Evolutionary conservation across 2,113 vertebrate species (phyloP).

Genomic region (Eonycteris spelaea): DNA sequence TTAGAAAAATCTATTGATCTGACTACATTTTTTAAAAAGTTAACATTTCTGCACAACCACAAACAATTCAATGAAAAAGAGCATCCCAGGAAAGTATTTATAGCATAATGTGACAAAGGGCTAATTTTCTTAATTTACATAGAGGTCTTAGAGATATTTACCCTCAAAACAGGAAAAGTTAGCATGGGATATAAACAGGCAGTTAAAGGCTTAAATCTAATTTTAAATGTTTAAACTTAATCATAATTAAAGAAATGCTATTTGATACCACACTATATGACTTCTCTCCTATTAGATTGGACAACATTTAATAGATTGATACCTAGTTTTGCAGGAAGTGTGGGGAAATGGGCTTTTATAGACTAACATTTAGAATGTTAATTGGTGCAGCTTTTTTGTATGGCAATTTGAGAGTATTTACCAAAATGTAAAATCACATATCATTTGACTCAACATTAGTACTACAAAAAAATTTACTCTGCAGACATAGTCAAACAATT

Average conservation of each 20-base stretch:
- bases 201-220: neutral
- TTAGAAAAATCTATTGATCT: neutral
- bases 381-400: neutral
- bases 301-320: neutral
- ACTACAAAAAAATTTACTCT: neutral
- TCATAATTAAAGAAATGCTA: neutral
- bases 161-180: neutral
- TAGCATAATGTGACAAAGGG: neutral
- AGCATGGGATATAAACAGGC: neutral
- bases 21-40: neutral
- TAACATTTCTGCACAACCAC: neutral
- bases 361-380: neutral
- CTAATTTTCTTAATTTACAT: conserved; percentile 21
- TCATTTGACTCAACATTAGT: neutral
- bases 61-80: neutral
- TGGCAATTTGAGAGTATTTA: neutral
- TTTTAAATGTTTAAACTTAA: neutral
- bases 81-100: neutral
- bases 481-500: neutral
- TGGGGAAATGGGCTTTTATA: neutral
- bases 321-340: neutral
- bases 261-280: neutral
- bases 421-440: neutral
- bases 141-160: neutral
- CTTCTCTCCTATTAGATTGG: neutral